A percentile compares a stretch with the other conserved stretches of the same genome.
phyloP scores from a whole-genome alignment of 2,888 invertebrate genomes.

The Artemia sp. region DNA sequence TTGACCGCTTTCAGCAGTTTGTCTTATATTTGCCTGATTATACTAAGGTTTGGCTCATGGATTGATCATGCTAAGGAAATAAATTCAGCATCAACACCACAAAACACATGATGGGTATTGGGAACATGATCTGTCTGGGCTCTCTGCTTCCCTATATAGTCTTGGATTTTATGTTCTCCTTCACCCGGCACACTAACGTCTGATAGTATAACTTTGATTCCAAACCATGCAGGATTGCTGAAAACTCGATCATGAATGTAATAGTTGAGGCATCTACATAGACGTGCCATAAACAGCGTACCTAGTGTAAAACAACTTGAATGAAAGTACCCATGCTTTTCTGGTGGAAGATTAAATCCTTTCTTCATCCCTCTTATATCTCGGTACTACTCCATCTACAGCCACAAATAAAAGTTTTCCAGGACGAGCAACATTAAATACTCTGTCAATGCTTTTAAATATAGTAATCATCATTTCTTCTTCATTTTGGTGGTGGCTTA shows the following conservation, averaged over 20 bases:
- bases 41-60: conserved; percentile 98
- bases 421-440: conserved; percentile 81
- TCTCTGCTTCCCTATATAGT: conserved; percentile 86
- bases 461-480: conserved; percentile 99
- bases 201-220: conserved; percentile 85
- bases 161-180: conserved; percentile 99
- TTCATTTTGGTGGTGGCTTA: conserved; percentile 87
- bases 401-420: conserved; percentile 93
- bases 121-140: conserved; percentile 90
- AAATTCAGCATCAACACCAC: conserved; percentile 95
- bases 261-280: conserved; percentile 55
- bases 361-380: conserved; percentile 93
- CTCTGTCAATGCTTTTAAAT: conserved; percentile 91
- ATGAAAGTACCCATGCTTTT: conserved; percentile 85
- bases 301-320: conserved; percentile 99
- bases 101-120: conserved; percentile 90
- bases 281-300: conserved; percentile 88
- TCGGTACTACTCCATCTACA: conserved; percentile 90
- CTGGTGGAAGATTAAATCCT: conserved; percentile 61
- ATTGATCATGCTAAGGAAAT: conserved; percentile 97
- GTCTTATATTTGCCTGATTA: conserved; percentile 41
- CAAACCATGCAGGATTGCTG: conserved; percentile 84
- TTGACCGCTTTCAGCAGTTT: no score
- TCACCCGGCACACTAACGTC: conserved; percentile 97
- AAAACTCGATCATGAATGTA: conserved; percentile 79